Conservation (phyloP, 2,797 vertebrate genomes). For the Helostoma temminkii region DNA sequence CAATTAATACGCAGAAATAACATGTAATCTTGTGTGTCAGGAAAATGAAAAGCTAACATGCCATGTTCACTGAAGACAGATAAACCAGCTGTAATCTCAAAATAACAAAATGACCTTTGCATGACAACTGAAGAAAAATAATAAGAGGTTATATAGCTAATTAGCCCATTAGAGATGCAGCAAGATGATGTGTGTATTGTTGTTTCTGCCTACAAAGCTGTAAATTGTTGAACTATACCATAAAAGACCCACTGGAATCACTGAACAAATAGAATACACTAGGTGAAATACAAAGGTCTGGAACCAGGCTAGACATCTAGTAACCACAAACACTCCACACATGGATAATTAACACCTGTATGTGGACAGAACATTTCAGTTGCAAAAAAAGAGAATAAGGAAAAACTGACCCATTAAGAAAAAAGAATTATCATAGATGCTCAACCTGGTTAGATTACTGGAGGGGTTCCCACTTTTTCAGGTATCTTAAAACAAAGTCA, state of each 20-base stretch:
- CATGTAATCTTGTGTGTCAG: not conserved
- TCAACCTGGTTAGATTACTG: not conserved
- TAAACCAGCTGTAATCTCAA: not conserved
- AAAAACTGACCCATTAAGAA: slow-evolving; percentile 21
- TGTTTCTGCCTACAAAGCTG: not conserved
- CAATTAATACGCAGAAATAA: no score
- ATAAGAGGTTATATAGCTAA: not conserved
- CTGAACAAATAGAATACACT: not conserved
- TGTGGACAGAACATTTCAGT: slow-evolving; percentile 26
- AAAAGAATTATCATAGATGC: slow-evolving; percentile 15
- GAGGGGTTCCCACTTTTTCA: no score
- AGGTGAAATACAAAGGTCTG: not conserved
- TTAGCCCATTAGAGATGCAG: not conserved
- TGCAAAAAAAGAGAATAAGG: slow-evolving; percentile 37
- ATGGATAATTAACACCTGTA: not conserved
- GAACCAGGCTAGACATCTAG: not conserved
- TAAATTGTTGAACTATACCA: not conserved
- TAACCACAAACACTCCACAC: not conserved
- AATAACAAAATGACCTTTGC: not conserved
- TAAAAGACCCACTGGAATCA: not conserved
- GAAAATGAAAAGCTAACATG: no score
- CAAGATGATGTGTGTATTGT: not conserved
- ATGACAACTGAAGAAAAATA: not conserved
- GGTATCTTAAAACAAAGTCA: no score
- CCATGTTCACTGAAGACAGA: not conserved